These are phyloP conservation scores for Rostratula benghalensis DNA, from an alignment of 2,113 vertebrate species.

Conservation along the genomic window DNA sequence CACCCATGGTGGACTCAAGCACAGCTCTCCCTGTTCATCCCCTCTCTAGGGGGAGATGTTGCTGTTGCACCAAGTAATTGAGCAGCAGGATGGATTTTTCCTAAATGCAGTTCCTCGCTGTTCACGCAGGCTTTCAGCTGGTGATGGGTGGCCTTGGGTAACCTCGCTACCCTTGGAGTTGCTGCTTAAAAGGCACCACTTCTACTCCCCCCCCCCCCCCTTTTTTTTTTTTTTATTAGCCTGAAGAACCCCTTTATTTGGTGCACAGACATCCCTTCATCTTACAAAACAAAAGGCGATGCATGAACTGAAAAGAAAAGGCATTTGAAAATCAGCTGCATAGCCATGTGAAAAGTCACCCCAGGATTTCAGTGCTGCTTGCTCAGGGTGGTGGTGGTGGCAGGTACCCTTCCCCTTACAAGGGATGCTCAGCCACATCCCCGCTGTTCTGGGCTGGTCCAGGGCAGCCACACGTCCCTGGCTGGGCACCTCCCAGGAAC, in stretches of 20 bases:
- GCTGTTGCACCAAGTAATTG: not conserved
- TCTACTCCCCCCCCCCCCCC: not conserved
- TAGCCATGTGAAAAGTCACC: not conserved
- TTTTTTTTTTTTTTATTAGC: not conserved
- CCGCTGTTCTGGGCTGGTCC: rapidly evolving
- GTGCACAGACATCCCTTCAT: constrained; percentile 33
- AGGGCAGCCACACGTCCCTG: rapidly evolving
- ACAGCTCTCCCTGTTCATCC: not conserved
- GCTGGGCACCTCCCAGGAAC: not conserved
- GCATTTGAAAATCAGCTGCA: not conserved
- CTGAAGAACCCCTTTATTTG: constrained; percentile 32
- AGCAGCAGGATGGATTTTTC: not conserved
- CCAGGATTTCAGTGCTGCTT: not conserved
- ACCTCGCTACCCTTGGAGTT: not conserved
- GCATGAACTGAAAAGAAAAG: not conserved
- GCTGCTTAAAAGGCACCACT: not conserved
- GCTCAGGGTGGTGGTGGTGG: not conserved
- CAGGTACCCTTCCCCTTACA: not conserved
- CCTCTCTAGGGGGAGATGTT: not conserved
- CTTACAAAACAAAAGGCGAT: not conserved
- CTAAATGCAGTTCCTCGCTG: not conserved
- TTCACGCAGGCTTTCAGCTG: not conserved
- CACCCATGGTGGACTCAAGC: not conserved
- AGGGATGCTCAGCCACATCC: not conserved
- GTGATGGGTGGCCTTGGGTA: not conserved